Evolutionary conservation across 2,888 invertebrate species (phyloP), one percentile per base, ranked within the genome.

Genomic region (Cancer borealis): DNA sequence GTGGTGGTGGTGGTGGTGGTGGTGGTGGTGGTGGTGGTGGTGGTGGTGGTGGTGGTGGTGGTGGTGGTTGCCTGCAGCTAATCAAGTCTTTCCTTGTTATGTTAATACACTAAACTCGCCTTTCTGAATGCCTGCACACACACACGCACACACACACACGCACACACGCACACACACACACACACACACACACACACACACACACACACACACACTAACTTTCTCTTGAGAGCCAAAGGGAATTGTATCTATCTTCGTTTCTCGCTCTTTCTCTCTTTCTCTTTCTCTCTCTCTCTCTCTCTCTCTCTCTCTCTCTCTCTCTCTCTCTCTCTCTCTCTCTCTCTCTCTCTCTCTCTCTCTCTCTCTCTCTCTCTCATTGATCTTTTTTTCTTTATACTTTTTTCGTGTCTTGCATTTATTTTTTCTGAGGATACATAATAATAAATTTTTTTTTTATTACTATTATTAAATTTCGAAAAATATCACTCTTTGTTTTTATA

Each of bases 21-120:
- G 66, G 66, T 21, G 66, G 66, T 21, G 66, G 66, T 21, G 66
- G 66, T 21, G 66, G 66, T 21, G 66, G 66, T n/a, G 66, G 66
- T n/a, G 66, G 66, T n/a, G 66, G 66, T n/a, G 66, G 66, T n/a
- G 66, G 66, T n/a, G 66, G 66, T n/a, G 66, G 66, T n/a, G 66
- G 66, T n/a, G n/a, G 66, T n/a, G 66, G 66, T n/a, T 3, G 66
- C 66, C 66, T 66, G 0, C 14, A 66, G n/a, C 66, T 66, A 66
- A 66, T 66, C 66, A 66, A n/a, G 4, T 66, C 66, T 21, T 21
- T 66, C 66, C 66, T 66, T 66, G 66, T 66, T 66, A 66, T 66
- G 66, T 66, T 66, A 66, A 66, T 66, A 66, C 66, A n/a, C 66
- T 54, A 54, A 54, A 54, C 54, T 54, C 54, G 8, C 54, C 14